Base-by-base conservation (phyloP, 2,888 invertebrate genomes). In the Bedellia somnulentella region DNA sequence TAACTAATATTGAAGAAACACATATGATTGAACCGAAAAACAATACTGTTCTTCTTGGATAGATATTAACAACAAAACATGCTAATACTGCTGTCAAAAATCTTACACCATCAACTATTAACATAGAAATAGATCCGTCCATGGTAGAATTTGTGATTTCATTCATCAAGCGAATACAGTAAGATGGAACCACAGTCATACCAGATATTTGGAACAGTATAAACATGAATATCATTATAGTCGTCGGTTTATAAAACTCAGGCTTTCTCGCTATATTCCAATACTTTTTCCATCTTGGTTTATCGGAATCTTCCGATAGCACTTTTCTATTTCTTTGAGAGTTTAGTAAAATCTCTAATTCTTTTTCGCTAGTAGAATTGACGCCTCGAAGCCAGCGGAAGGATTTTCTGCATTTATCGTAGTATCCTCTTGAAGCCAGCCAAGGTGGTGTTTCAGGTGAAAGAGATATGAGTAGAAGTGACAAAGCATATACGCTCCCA, bases 391-490 rank as follows among this genome's bases (percentile, higher is more conserved):
- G 75, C 73, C 79, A 83, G 16, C 70, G 60, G 27, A 83, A 80
- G 0, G 81, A 71, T 15, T 64, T 59, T 28, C 78, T 64, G 5
- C 86, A 85, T 41, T 81, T 71, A 1, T 54, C 63, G 4, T 59
- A 53, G 11, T 64, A 57, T 1, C 79, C 80, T 40, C 64, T 77
- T 1, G 80, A 76, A 0, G 82, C 75, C 5, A 87, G 46, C 76
- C 83, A 87, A 1, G 79, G 71, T 1, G 86, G 86, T 2, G 85
- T 81, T 59, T 87, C 87, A 1, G 82, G 83, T 2, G 80, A 56
- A 1, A 81, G 44, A 1, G 77, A 55, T 2, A 82, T 52, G 1
- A 82, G 49, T 0, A 82, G 41, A 8, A 78, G 53, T n/a, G 78
- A 71, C 2, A 79, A 3, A 1, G 63, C 44, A 27, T 81, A 80